Evolutionary conservation across 2,888 invertebrate genomes (phyloP).

Genomic region (Macropis europaea): DNA sequence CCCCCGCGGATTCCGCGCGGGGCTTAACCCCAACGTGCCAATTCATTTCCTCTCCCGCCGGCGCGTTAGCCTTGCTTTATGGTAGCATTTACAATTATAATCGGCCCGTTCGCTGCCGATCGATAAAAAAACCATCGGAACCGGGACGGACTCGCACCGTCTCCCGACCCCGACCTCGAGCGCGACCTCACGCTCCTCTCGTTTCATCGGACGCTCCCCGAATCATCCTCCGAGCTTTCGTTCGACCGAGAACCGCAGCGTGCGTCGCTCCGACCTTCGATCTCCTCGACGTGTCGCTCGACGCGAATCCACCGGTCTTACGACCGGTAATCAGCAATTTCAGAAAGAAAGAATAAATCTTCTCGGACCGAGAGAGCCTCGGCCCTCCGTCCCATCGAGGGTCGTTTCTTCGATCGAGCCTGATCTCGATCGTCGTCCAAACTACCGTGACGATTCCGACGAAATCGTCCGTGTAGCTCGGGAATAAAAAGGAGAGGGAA

Average conservation of each 20-base stretch:
- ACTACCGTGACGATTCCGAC: constrained; percentile 12
- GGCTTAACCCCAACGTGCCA: constrained; percentile 67
- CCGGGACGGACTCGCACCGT: background rate
- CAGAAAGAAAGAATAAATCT: too few species aligned
- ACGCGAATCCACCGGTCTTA: too few species aligned
- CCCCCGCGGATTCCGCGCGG: constrained; percentile 69
- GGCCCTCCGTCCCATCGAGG: too few species aligned
- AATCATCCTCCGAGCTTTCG: constrained; percentile 45
- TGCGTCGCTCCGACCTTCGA: constrained; percentile 1
- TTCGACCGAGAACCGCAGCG: constrained; percentile 46
- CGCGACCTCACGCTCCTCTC: constrained; percentile 9
- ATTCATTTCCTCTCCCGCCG: constrained; percentile 66
- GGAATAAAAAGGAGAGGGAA: background rate
- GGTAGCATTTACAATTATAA: constrained; percentile 77
- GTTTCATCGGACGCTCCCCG: constrained; percentile 31
- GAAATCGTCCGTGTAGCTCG: background rate
- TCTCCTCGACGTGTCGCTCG: too few species aligned
- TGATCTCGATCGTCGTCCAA: constrained; percentile 44
- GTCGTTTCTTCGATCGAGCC: constrained; percentile 4
- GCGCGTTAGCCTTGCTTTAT: constrained; percentile 70
- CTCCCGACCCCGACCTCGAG: background rate
- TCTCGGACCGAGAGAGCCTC: too few species aligned
- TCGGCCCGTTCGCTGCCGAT: constrained; percentile 63
- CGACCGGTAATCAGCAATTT: too few species aligned
- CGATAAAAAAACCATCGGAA: constrained; percentile 17